Evolutionary conservation across 2,797 vertebrate species (phyloP).

Genomic region (Varecia variegata): DNA sequence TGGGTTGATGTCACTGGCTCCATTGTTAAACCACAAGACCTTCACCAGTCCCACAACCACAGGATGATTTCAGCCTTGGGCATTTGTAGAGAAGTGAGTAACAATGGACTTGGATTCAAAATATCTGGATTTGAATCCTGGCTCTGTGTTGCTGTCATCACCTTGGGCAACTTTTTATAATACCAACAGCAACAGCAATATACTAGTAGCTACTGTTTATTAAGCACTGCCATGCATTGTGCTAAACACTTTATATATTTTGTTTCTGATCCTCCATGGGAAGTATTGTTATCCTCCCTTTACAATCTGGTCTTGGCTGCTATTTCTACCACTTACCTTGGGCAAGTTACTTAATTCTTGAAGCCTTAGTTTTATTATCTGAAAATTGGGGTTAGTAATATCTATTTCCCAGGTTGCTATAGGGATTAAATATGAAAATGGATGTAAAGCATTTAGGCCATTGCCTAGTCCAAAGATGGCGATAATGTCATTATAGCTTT

Average conservation of each 20-base stretch:
- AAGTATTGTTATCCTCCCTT: background rate
- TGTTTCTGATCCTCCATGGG: background rate
- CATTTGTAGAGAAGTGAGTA: background rate
- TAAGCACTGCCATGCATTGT: background rate
- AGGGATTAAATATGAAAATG: background rate
- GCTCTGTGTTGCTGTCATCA: background rate
- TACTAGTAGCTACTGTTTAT: background rate
- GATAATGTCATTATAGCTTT: background rate
- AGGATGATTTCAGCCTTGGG: background rate
- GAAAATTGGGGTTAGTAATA: background rate
- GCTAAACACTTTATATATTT: background rate
- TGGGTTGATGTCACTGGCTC: background rate
- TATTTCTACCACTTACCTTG: background rate
- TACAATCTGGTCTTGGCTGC: background rate
- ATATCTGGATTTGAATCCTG: background rate
- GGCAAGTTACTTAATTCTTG: conserved; percentile 20
- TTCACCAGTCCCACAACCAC: background rate
- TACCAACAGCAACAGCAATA: background rate
- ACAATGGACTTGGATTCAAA: background rate
- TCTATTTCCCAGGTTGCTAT: background rate
- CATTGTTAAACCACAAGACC: background rate
- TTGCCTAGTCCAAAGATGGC: background rate
- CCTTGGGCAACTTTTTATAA: background rate
- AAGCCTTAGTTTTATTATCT: conserved; percentile 39
- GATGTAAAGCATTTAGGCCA: background rate